phyloP scores from a whole-genome alignment of 2,113 vertebrate genomes.

The Macroglossus sobrinus region DNA sequence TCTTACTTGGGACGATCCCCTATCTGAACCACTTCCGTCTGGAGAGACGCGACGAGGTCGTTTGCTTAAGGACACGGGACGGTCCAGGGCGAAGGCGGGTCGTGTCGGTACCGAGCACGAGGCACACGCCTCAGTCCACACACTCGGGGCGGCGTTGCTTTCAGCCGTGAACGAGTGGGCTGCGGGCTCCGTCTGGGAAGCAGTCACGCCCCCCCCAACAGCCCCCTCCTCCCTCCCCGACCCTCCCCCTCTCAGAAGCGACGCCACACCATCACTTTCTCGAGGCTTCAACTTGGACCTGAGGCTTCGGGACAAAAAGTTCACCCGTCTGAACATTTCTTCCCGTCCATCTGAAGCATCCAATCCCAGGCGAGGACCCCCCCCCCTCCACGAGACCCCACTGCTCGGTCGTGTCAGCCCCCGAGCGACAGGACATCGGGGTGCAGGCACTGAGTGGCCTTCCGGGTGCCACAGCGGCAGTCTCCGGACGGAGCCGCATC shows the following conservation, averaged over 20 bases:
- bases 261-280: neutral
- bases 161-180: neutral
- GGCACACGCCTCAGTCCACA: neutral
- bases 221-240: rapidly evolving
- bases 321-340: neutral
- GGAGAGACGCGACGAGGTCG: neutral
- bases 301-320: neutral
- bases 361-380: neutral
- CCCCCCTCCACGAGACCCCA: too few species aligned
- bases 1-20: rapidly evolving
- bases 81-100: neutral
- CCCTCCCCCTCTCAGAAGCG: neutral
- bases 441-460: too few species aligned
- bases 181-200: neutral
- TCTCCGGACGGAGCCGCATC: neutral
- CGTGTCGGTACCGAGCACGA: too few species aligned
- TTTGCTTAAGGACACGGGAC: neutral
- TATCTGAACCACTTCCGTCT: neutral
- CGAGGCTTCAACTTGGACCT: neutral
- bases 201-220: too few species aligned
- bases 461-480: neutral
- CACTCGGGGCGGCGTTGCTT: neutral
- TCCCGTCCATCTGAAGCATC: neutral
- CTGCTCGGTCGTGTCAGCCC: neutral
- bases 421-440: too few species aligned